Evolutionary conservation across 2,888 invertebrate species (phyloP).

Genomic region (Carpatolechia fugitivella): DNA sequence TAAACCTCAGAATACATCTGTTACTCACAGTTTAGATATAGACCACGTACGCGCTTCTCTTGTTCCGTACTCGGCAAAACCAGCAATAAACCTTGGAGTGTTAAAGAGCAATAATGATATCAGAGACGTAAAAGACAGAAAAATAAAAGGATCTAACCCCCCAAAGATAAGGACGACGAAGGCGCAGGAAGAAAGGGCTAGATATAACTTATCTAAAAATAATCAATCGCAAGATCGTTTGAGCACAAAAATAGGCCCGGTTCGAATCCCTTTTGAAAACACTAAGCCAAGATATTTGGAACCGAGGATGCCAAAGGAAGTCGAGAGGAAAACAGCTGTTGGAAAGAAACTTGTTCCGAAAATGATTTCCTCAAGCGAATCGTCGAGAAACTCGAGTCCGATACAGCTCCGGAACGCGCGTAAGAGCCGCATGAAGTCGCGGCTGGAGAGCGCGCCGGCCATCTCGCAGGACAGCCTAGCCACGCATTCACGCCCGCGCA

Average conservation of each 20-base stretch:
- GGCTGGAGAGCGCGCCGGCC: conserved; percentile 33
- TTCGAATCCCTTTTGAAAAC: conserved; percentile 45
- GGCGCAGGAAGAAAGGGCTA: conserved; percentile 66
- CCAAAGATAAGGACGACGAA: conserved; percentile 62
- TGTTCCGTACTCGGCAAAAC: conserved; percentile 55
- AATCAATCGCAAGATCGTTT: conserved; percentile 40
- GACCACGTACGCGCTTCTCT: conserved; percentile 59
- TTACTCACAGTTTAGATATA: conserved; percentile 46
- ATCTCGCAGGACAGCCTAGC: conserved; percentile 74
- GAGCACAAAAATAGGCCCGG: conserved; percentile 24
- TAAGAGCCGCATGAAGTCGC: conserved; percentile 45
- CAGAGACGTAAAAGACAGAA: conserved; percentile 32
- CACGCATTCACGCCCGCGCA: conserved; percentile 60
- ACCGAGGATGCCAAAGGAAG: conserved; percentile 55
- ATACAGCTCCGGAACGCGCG: conserved; percentile 66
- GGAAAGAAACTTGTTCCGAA: conserved; percentile 62
- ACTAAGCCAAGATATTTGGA: conserved; percentile 82
- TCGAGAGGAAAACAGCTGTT: conserved; percentile 33
- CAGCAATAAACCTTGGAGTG: conserved; percentile 33
- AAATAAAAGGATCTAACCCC: conserved; percentile 26
- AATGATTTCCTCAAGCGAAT: conserved; percentile 81
- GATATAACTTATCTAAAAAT: conserved; percentile 55
- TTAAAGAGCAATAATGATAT: conserved; percentile 34
- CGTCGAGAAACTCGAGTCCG: conserved; percentile 85
- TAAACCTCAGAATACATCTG: conserved; percentile 25